Evolutionary conservation across 2,888 invertebrate genomes (phyloP).

Genomic region (Halocaridina rubra): DNA sequence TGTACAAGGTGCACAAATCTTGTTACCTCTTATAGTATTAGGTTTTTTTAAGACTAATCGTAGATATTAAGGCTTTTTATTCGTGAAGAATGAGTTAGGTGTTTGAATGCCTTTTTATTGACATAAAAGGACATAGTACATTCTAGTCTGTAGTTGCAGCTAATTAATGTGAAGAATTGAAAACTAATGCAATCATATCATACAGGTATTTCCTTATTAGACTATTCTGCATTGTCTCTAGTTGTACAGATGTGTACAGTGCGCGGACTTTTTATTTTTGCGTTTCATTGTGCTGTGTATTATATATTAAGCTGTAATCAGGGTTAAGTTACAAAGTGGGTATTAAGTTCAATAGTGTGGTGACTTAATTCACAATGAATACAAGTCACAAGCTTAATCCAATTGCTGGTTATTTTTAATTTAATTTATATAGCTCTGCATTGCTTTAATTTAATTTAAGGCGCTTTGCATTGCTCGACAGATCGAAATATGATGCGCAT

Average conservation of each 20-base stretch:
- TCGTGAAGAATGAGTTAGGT: not conserved
- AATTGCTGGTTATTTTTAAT: too few species aligned
- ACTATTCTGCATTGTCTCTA: not conserved
- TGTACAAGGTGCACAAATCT: conserved; percentile 31
- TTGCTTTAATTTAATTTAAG: too few species aligned
- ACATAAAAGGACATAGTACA: not conserved
- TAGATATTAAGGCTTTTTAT: not conserved
- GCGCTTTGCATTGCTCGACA: too few species aligned
- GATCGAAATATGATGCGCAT: too few species aligned
- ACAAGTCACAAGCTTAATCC: too few species aligned
- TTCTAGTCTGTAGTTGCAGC: conserved; percentile 34
- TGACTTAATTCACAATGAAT: too few species aligned
- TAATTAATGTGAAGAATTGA: not conserved
- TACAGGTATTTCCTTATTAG: not conserved
- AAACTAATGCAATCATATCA: not conserved
- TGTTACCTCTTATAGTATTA: conserved; percentile 25
- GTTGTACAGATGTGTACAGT: not conserved
- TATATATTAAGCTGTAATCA: not conserved
- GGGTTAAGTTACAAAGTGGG: not conserved
- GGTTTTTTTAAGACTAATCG: not conserved
- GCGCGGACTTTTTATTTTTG: not conserved
- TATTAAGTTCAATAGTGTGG: conserved; percentile 21
- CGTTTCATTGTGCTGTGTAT: not conserved
- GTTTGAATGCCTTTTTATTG: not conserved
- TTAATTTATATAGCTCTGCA: too few species aligned